phyloP scores from a whole-genome alignment of 2,888 invertebrate species.

The Pteria penguin region DNA sequence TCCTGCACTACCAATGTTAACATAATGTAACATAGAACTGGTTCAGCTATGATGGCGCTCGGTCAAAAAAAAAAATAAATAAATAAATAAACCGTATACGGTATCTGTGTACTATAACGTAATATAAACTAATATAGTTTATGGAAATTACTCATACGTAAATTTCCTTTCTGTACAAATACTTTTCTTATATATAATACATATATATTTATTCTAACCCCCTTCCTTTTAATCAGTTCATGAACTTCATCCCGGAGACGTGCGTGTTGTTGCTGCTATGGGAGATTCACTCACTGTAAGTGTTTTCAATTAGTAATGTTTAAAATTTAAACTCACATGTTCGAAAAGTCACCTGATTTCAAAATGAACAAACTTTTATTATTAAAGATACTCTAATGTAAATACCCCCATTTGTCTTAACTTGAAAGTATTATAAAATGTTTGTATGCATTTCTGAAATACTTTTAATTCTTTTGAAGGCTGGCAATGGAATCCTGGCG shows the following conservation, averaged over 20 bases:
- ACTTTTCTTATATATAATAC: no score
- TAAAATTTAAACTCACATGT: no score
- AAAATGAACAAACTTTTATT: not conserved
- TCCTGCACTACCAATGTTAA: no score
- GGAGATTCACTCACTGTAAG: slow-evolving; percentile 74
- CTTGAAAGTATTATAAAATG: not conserved
- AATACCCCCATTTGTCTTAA: not conserved
- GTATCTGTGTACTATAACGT: no score
- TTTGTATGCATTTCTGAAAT: not conserved
- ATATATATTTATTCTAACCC: not conserved
- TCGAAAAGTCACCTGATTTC: not conserved
- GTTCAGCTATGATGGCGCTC: no score
- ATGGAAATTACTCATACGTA: no score
- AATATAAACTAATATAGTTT: no score
- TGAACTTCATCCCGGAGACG: slow-evolving; percentile 65
- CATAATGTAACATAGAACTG: no score
- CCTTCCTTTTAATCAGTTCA: slow-evolving; percentile 60
- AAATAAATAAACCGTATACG: no score
- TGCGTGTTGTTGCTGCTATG: slow-evolving; percentile 67
- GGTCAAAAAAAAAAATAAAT: no score
- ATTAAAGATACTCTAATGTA: not conserved
- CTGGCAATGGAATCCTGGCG: slow-evolving; percentile 73
- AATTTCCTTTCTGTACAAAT: no score
- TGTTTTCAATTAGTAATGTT: not conserved
- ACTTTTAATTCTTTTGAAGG: slow-evolving; percentile 47